These are phyloP conservation scores for Zaprionus kolodkinae DNA, from an alignment of 1,140 invertebrate species.

Conservation along the genomic window DNA sequence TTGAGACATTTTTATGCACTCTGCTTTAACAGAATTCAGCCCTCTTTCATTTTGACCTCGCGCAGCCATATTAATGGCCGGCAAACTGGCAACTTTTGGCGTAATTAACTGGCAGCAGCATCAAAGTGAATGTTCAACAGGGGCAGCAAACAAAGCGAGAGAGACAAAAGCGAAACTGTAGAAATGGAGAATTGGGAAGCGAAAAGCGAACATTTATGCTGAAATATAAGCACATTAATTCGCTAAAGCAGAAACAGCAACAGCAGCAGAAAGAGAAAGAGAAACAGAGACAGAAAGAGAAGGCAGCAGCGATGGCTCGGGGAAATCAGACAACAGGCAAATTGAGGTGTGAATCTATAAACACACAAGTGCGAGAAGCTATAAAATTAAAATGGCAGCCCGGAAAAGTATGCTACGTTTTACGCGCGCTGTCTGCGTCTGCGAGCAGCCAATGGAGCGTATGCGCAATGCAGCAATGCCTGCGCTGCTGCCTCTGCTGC, in stretches of 20 bases:
- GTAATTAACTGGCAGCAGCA: constrained; percentile 65
- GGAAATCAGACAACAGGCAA: constrained; percentile 79
- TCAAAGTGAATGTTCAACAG: constrained; percentile 68
- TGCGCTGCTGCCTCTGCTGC: constrained; percentile 13
- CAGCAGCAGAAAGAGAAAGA: not conserved
- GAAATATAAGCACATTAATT: constrained; percentile 83
- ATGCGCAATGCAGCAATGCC: constrained; percentile 71
- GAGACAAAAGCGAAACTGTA: constrained; percentile 50
- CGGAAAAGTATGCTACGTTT: constrained; percentile 47
- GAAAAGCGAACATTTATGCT: constrained; percentile 69
- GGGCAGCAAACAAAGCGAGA: constrained; percentile 28
- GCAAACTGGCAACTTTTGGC: constrained; percentile 36
- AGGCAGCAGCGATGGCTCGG: not conserved
- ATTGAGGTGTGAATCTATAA: constrained; percentile 83
- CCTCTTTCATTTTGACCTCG: constrained; percentile 39
- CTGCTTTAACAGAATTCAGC: constrained; percentile 71
- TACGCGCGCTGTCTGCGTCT: constrained; percentile 30
- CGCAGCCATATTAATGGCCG: constrained; percentile 63
- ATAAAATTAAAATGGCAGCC: constrained; percentile 69
- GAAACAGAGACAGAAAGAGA: not conserved
- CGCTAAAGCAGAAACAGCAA: constrained; percentile 9
- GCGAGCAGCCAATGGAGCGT: constrained; percentile 60
- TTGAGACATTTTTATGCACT: constrained; percentile 73
- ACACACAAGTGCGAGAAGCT: constrained; percentile 78
- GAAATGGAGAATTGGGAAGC: constrained; percentile 31